Evolutionary conservation across 2,113 vertebrate species (phyloP).

Genomic region (Nipponia nippon): DNA sequence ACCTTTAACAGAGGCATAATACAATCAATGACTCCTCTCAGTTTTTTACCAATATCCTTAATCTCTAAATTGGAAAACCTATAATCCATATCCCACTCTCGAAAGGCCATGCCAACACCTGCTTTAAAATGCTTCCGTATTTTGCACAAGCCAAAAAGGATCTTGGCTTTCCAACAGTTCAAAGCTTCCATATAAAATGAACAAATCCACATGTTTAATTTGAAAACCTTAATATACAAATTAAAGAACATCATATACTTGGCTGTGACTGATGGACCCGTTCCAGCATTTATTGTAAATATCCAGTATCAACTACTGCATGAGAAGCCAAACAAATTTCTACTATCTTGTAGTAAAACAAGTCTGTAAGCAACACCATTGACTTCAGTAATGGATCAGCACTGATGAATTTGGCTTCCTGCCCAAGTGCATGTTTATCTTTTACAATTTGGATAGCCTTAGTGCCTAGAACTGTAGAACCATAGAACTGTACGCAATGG

Average conservation of each 20-base stretch:
- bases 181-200: neutral
- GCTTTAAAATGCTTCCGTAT: neutral
- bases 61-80: neutral
- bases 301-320: neutral
- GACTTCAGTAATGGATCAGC: neutral
- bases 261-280: neutral
- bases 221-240: neutral
- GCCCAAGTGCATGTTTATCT: neutral
- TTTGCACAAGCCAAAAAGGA: neutral
- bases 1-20: neutral
- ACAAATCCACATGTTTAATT: neutral
- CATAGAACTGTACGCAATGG: neutral
- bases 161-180: neutral
- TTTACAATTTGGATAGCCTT: neutral
- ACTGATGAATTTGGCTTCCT: neutral
- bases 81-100: neutral
- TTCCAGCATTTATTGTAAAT: neutral
- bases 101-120: neutral
- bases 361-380: neutral
- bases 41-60: neutral
- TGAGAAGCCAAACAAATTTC: neutral
- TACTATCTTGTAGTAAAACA: neutral
- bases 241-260: neutral
- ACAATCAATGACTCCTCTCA: neutral
- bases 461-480: neutral